Percentiles rank a stretch among this genome's conserved stretches.
Conservation (phyloP, 2,113 vertebrate genomes). For the Oncorhynchus clarkii region DNA sequence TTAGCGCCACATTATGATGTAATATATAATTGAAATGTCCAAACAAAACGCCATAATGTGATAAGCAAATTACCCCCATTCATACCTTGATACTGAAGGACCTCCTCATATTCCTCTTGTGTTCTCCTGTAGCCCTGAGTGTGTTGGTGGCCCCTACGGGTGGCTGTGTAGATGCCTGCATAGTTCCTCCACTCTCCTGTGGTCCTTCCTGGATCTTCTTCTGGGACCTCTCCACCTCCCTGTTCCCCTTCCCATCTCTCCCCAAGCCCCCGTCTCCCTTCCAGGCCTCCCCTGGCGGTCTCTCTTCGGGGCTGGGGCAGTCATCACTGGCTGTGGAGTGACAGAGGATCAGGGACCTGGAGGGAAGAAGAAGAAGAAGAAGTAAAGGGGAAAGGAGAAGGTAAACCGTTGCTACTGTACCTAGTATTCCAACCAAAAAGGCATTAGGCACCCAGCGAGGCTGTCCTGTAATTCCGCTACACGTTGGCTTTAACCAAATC, state of each 20-base stretch:
- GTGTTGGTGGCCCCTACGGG: slow-evolving; percentile 3
- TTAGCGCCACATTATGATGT: no score
- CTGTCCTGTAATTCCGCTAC: background rate
- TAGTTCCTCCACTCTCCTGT: slow-evolving; percentile 8
- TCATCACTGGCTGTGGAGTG: slow-evolving; percentile 81
- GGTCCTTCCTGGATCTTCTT: slow-evolving; percentile 48
- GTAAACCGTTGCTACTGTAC: background rate
- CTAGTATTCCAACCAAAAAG: background rate
- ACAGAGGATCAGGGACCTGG: slow-evolving; percentile 87
- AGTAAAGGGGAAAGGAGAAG: background rate
- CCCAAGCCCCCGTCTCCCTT: slow-evolving; percentile 52
- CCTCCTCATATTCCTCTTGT: slow-evolving; percentile 60
- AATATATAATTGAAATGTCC: no score
- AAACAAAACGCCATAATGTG: no score
- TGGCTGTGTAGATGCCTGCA: slow-evolving; percentile 11
- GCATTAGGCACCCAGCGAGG: no score
- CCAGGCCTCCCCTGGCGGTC: slow-evolving; percentile 55
- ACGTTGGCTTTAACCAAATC: background rate
- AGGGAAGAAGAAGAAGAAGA: slow-evolving; percentile 39
- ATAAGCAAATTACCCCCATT: no score
- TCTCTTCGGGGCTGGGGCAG: slow-evolving; percentile 77
- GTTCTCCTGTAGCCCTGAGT: slow-evolving; percentile 31
- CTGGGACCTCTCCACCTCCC: slow-evolving; percentile 51
- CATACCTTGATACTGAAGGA: slow-evolving; percentile 85
- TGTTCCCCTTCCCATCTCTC: slow-evolving; percentile 43